A percentile compares a stretch with the other conserved stretches of the same genome.
Evolutionary conservation across 2,797 vertebrate species (phyloP).

Genomic region (Pseudopleuronectes americanus): DNA sequence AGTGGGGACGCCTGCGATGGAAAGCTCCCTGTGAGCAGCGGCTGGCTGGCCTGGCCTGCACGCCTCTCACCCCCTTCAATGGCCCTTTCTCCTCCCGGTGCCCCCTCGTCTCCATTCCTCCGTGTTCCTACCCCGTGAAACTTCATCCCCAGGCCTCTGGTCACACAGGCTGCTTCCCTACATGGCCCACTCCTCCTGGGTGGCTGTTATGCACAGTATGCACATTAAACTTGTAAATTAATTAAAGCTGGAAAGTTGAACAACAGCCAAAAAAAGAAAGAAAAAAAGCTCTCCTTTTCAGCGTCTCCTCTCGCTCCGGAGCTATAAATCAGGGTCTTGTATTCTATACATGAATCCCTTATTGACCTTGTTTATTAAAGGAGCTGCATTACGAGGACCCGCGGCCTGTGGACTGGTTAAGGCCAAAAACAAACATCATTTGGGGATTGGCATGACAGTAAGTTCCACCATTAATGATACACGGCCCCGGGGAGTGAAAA

Average conservation of each 20-base stretch:
- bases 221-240: constrained; percentile 83
- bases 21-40: constrained; percentile 82
- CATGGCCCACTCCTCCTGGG: constrained; percentile 76
- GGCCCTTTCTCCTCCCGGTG: constrained; percentile 73
- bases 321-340: constrained; percentile 81
- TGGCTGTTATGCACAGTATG: constrained; percentile 78
- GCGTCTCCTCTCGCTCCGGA: constrained; percentile 51
- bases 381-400: constrained; percentile 59
- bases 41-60: constrained; percentile 74
- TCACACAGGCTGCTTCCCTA: constrained; percentile 66
- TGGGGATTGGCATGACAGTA: constrained; percentile 61
- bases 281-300: constrained; percentile 45
- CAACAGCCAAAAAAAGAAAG: constrained; percentile 69
- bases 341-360: constrained; percentile 68
- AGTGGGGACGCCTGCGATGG: constrained; percentile 83
- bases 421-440: constrained; percentile 75
- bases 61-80: constrained; percentile 79
- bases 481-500: constrained; percentile 50
- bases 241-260: constrained; percentile 84
- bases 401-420: constrained; percentile 71
- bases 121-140: constrained; percentile 67
- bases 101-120: constrained; percentile 76
- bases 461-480: constrained; percentile 59
- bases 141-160: constrained; percentile 69
- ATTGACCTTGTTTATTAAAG: constrained; percentile 72